Evolutionary conservation across 2,888 invertebrate species (phyloP), one percentile per base, ranked within the genome.

Genomic region (Andricus curvator): DNA sequence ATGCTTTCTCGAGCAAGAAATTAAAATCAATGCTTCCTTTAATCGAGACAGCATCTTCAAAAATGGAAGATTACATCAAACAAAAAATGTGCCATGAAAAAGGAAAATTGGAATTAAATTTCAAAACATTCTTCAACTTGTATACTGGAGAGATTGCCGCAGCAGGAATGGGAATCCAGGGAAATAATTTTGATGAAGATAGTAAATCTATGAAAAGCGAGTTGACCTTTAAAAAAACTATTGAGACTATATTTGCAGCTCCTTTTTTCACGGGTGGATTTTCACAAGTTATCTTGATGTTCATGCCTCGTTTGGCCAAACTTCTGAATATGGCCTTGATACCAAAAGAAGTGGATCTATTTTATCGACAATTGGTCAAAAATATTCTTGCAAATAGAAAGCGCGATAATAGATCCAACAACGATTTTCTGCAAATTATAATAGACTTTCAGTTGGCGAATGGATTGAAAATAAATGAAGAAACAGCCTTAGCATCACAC

Each of bases 401-500:
- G n/a, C 77, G 17, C 83, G 84, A 56, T 67, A 82, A 82, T 81
- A 80, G 29, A 77, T 78, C 64, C 25, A 78, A 82, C 87, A 90
- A 79, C 86, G 81, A 77, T 80, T 77, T 44, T 22, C 22, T 77
- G 25, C 64, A 77, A 62, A 64, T 76, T 33, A 68, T 85, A 11
- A 85, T 89, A 17, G 80, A 83, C 9, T 51, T 20, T 9, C 80
- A 82, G 15, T 74, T 81, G n/a, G 66, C 93, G 68, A 9, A 15
- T 25, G 11, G 76, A 29, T 13, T 20, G 8, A 48, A 48, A 25
- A 29, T 64, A 5, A 68, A 67, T 6, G 37, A 33, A 20, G 89
- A 89, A 8, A 86, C 91, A 2, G 4, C 82, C 0, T 88, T 94
- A 83, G 85, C 91, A 0, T 90, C 94, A 0, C 93, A 94, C 80